Conservation (phyloP, 35 echinoderm and acorn worm species). For the Eucidaris tribuloides region DNA sequence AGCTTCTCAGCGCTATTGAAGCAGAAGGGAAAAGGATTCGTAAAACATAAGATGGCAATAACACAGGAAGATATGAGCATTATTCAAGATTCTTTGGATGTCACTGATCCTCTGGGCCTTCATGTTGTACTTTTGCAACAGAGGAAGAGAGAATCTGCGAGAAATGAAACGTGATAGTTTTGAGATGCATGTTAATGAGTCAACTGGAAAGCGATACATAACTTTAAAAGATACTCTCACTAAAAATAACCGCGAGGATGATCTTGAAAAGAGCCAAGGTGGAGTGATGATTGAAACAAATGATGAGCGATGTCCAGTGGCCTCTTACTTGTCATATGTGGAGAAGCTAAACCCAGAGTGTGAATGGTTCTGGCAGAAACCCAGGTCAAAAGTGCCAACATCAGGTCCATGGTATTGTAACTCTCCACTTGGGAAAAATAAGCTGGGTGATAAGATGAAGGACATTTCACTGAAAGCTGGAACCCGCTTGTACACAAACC, state of each 20-base stretch:
- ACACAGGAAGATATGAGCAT: neutral
- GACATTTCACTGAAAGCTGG: neutral
- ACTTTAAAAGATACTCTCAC: neutral
- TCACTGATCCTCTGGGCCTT: neutral
- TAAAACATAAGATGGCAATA: slow-evolving; percentile 13
- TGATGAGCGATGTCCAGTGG: neutral
- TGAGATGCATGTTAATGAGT: neutral
- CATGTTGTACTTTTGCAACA: slow-evolving; percentile 18
- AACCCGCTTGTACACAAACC: neutral
- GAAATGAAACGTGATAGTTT: neutral
- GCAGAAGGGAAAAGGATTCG: neutral
- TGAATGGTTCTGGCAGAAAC: neutral
- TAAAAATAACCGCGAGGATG: slow-evolving; percentile 6
- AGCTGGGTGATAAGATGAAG: neutral
- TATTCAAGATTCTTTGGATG: neutral
- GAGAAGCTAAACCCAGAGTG: slow-evolving; percentile 19
- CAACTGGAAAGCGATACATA: neutral
- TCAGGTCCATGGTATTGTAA: neutral
- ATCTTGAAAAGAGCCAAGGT: neutral
- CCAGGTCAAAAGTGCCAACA: neutral
- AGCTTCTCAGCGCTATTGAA: neutral
- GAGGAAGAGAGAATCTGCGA: slow-evolving; percentile 8
- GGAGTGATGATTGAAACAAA: neutral
- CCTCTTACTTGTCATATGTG: neutral
- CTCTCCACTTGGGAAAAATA: neutral